Evolutionary conservation across 2,888 invertebrate genomes (phyloP), one percentile per base, ranked within the genome.

Genomic region (Steinernema scapterisci): DNA sequence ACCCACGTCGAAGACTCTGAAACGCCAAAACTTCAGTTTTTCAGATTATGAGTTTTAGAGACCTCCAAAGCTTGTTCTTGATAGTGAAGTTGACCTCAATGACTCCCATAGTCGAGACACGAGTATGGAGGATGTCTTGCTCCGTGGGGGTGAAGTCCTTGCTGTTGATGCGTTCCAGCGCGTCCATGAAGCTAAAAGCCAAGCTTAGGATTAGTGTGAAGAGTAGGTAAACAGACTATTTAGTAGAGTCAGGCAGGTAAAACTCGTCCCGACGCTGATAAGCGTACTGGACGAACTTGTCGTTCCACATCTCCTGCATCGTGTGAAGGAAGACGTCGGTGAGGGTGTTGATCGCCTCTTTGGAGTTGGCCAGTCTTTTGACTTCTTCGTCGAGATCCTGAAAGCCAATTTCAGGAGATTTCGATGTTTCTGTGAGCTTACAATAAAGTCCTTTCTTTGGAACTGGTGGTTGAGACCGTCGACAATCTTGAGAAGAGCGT

Each of bases 211-310:
- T n/a, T n/a, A n/a, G n/a, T n/a, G n/a, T 48, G 44, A 19, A 43
- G 43, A 63, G 46, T 21, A 11, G 11, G 13, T 44, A 45, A 71
- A 85, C 94, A 93, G 90, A 97, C 97, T 97, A 97, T 95, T 97
- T 96, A 89, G 97, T 97, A 88, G 97, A 97, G 91, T 97, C 97
- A 90, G 97, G 97, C 89, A 97, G 93, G 91, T 97, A 97, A 91
- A 99, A 99, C 92, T 97, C 97, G 91, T 97, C 97, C 90, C 95
- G 95, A 90, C 97, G 93, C 78, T 95, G 95, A 91, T 97, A 97
- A 91, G 97, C 97, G 90, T 95, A 95, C 90, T 97, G 97, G 81
- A 99, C 97, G 75, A 97, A 97, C 83, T 92, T 90, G 90, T 97
- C 97, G 75, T 92, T 92, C 97, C 97, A 97, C 63, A 63, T 63